Conservation (phyloP, 2,888 invertebrate genomes). For the Phrixothrix hirtus region DNA sequence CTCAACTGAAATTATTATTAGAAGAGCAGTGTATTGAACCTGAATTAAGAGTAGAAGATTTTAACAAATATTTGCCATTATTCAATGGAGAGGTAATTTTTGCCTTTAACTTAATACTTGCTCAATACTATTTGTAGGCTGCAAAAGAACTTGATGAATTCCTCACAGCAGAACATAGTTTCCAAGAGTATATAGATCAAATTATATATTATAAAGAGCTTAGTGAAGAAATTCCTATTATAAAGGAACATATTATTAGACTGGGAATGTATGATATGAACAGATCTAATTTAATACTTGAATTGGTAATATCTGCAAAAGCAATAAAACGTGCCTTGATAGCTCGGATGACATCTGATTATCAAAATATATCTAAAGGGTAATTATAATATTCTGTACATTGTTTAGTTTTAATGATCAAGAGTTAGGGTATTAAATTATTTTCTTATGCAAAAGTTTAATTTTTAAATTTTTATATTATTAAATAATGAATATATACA, state of each 20-base stretch:
- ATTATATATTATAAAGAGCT: conserved; percentile 67
- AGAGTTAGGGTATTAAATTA: no score
- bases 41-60: conserved; percentile 73
- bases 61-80: conserved; percentile 77
- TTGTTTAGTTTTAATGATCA: no score
- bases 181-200: conserved; percentile 66
- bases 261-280: conserved; percentile 87
- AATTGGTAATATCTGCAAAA: conserved; percentile 70
- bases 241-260: conserved; percentile 67
- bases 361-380: conserved; percentile 77
- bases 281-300: conserved; percentile 74
- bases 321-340: conserved; percentile 71
- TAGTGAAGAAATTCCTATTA: conserved; percentile 63
- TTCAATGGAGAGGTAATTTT: conserved; percentile 72
- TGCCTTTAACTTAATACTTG: no score
- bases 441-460: no score
- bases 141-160: conserved; percentile 68
- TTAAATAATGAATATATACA: no score
- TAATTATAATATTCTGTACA: no score
- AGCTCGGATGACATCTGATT: conserved; percentile 75
- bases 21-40: conserved; percentile 75
- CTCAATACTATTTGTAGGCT: no score
- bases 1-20: conserved; percentile 65
- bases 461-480: no score
- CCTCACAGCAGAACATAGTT: conserved; percentile 65